Conservation (phyloP, 2,888 invertebrate genomes). For the Thereva unica region DNA sequence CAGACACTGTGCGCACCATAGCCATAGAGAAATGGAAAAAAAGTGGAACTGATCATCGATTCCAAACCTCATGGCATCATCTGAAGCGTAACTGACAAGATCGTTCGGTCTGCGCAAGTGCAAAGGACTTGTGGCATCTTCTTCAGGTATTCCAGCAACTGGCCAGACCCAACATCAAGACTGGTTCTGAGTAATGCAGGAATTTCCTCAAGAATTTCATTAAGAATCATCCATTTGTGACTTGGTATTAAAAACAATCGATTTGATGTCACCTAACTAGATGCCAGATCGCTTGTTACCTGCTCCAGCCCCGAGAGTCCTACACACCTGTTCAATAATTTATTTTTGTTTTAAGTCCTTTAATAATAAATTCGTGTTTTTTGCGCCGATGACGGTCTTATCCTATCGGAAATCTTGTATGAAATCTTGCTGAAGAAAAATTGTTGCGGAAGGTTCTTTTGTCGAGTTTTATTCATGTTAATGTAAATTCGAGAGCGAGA, state of each 20-base stretch:
- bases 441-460: too few relatives aligned
- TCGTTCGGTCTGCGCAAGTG: conserved; percentile 9
- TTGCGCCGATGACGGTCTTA: too few relatives aligned
- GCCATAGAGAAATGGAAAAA: conserved; percentile 4
- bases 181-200: conserved; percentile 30
- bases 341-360: conserved; percentile 7
- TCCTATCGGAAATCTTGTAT: too few relatives aligned
- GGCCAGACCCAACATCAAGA: conserved; percentile 25
- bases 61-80: conserved; percentile 13
- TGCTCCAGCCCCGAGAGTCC: conserved; percentile 12
- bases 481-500: too few relatives aligned
- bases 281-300: conserved; percentile 8
- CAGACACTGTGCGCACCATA: conserved; percentile 18
- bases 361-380: too few relatives aligned
- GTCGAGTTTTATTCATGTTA: too few relatives aligned
- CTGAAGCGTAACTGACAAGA: conserved; percentile 29
- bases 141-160: background rate
- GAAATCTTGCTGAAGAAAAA: too few relatives aligned
- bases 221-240: conserved; percentile 30
- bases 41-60: conserved; percentile 31
- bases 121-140: conserved; percentile 30
- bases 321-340: conserved; percentile 32
- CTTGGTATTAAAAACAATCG: conserved; percentile 31
- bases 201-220: conserved; percentile 36
- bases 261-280: conserved; percentile 32